Conservation (phyloP, 1,140 invertebrate species). For the Brachionus asplanchnoidis region DNA sequence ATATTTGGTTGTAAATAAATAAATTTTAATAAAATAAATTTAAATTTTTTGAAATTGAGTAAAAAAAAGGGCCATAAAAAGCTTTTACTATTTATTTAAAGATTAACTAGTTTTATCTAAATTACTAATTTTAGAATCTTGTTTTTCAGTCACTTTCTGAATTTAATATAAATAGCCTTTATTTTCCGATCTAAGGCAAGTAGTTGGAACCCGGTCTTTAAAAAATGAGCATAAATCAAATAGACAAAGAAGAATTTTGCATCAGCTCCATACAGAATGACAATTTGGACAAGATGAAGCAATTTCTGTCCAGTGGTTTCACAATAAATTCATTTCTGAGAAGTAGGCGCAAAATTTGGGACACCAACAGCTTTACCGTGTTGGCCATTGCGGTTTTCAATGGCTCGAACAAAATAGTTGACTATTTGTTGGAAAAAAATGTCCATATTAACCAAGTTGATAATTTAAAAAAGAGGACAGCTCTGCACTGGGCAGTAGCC, state of each 20-base stretch:
- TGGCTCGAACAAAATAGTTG: slow-evolving; percentile 10
- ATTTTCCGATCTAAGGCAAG: neutral
- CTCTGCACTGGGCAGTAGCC: slow-evolving; percentile 53
- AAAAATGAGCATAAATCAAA: slow-evolving; percentile 39
- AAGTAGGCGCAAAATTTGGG: slow-evolving; percentile 6
- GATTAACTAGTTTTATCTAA: neutral
- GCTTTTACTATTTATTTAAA: slow-evolving; percentile 25
- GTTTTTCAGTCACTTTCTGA: slow-evolving; percentile 5
- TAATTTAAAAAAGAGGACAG: slow-evolving; percentile 54
- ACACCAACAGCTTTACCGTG: slow-evolving; percentile 16
- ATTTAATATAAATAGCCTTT: neutral
- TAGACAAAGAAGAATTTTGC: slow-evolving; percentile 34
- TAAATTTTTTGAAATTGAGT: neutral
- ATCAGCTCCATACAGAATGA: neutral
- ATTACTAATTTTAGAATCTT: slow-evolving; percentile 23
- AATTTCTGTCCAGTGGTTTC: neutral
- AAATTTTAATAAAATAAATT: neutral
- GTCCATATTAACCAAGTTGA: slow-evolving; percentile 47
- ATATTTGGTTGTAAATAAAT: neutral
- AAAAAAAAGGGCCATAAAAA: neutral
- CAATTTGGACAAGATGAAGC: slow-evolving; percentile 32
- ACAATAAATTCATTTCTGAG: slow-evolving; percentile 31
- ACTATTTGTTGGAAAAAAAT: slow-evolving; percentile 38
- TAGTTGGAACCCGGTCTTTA: neutral
- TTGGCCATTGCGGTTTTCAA: neutral